Evolutionary conservation across 2,797 vertebrate species (phyloP), one percentile per base, ranked within the genome.

Genomic region (Centropyge bicolor): DNA sequence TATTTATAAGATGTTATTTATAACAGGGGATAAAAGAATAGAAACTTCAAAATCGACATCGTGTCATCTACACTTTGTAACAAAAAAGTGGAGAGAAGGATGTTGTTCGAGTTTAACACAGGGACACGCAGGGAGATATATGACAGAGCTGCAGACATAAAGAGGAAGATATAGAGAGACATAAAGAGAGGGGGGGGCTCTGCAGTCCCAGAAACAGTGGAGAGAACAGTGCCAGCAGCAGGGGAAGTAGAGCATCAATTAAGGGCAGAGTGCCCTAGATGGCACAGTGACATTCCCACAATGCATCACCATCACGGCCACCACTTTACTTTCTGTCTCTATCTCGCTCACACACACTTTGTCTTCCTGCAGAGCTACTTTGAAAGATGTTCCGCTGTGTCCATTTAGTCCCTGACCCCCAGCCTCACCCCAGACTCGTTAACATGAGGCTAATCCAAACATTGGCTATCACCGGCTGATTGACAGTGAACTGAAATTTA

Each of bases 211-310:
- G 88, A 93, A 94, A 88, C 86, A 89, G 87, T 63, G 80, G 41
- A 36, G 80, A 88, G 85, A 91, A 93, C 90, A 87, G 91, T 89
- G 91, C 86, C 91, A 94, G 88, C 86, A 89, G 89, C 83, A 74
- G 86, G 27, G 89, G 91, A 96, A 95, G 86, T 95, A 60, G 95
- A 95, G 88, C 93, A 95, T 93, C 93, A 95, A 95, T 95, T 95
- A 95, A 95, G 93, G 92, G 86, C 93, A 93, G 86, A 85, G 64
- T 92, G 93, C 84, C 94, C 95, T 94, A 89, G 83, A 91, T 89
- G 91, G 81, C 82, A 91, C 80, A 40, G 84, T 78, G 63, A 89
- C 40, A 70, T 87, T 91, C 90, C 90, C 91, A 89, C 91, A 91
- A 90, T 89, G 90, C 88, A 93, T 71, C 83, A 74, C 68, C 80